A percentile compares a stretch with the other conserved stretches of the same genome.
Conservation (phyloP, 2,113 vertebrate species). For the Mungos mungo region DNA sequence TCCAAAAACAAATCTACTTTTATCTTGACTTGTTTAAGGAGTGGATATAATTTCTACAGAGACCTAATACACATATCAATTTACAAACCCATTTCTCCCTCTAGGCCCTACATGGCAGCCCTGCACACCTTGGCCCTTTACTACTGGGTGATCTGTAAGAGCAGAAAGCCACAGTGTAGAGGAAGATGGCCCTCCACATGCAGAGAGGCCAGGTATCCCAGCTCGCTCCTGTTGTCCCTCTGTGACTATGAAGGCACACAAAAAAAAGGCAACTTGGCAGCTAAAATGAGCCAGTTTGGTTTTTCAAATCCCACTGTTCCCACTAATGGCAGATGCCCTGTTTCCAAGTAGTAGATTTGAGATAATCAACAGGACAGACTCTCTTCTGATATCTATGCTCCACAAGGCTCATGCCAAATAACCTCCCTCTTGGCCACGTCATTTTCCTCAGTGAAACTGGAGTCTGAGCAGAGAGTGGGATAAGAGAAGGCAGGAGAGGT, state of each 20-base stretch:
- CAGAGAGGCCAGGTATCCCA: background rate
- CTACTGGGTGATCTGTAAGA: background rate
- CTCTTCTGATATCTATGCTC: background rate
- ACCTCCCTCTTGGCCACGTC: background rate
- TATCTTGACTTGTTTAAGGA: conserved; percentile 28
- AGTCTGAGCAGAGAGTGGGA: background rate
- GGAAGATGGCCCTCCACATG: background rate
- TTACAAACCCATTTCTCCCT: background rate
- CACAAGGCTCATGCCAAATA: background rate
- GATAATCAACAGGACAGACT: background rate
- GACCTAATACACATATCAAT: background rate
- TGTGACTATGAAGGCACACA: background rate
- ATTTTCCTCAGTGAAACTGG: background rate
- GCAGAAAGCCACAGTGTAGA: background rate
- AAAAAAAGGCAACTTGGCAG: background rate
- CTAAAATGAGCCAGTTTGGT: background rate
- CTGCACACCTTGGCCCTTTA: background rate
- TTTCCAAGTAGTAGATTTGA: background rate
- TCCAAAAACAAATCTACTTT: conserved; percentile 50
- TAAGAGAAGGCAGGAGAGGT: background rate
- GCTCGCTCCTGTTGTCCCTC: background rate
- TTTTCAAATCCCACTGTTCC: background rate
- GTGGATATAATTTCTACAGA: background rate
- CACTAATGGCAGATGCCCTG: background rate
- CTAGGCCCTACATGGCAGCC: background rate